A percentile compares a stretch with the other conserved stretches of the same genome.
Conservation (phyloP, 92 coral and sea anemone species). For the Ricordea florida region DNA sequence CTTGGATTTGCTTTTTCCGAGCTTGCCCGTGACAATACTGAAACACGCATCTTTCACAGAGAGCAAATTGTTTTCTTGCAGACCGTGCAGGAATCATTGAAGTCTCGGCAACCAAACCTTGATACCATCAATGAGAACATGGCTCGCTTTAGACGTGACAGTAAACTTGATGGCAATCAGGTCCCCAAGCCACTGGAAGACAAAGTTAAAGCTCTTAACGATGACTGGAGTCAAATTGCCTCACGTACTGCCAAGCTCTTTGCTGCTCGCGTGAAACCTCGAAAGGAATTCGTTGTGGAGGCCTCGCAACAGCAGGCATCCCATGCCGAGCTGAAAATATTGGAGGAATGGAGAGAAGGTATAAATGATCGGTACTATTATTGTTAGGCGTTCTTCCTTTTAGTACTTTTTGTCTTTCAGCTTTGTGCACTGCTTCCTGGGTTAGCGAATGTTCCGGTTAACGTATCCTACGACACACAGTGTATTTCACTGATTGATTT, state of each 20-base stretch:
- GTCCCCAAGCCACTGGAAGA: slow-evolving; percentile 86
- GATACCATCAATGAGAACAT: slow-evolving; percentile 82
- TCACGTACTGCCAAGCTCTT: slow-evolving; percentile 76
- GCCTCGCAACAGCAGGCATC: slow-evolving; percentile 37
- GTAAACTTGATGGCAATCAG: slow-evolving; percentile 79
- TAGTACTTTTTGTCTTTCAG: background rate
- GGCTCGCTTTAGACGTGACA: slow-evolving; percentile 84
- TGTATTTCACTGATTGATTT: too few relatives aligned
- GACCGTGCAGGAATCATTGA: slow-evolving; percentile 80
- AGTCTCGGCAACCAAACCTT: slow-evolving; percentile 80
- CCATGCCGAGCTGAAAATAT: slow-evolving; percentile 25
- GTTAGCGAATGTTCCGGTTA: background rate
- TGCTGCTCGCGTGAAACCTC: slow-evolving; percentile 55
- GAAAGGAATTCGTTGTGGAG: slow-evolving; percentile 8
- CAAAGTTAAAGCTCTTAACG: slow-evolving; percentile 79
- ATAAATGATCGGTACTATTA: background rate
- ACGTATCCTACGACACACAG: too few relatives aligned
- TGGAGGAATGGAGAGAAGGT: slow-evolving; percentile 72
- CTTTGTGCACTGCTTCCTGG: background rate
- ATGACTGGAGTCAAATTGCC: slow-evolving; percentile 89
- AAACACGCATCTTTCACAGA: too few relatives aligned
- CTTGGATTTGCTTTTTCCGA: too few relatives aligned
- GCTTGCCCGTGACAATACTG: too few relatives aligned
- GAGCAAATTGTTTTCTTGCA: slow-evolving; percentile 3
- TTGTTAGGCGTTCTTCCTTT: background rate